phyloP scores from a whole-genome alignment of 2,888 invertebrate species.

The Pharmacophagus antenor region DNA sequence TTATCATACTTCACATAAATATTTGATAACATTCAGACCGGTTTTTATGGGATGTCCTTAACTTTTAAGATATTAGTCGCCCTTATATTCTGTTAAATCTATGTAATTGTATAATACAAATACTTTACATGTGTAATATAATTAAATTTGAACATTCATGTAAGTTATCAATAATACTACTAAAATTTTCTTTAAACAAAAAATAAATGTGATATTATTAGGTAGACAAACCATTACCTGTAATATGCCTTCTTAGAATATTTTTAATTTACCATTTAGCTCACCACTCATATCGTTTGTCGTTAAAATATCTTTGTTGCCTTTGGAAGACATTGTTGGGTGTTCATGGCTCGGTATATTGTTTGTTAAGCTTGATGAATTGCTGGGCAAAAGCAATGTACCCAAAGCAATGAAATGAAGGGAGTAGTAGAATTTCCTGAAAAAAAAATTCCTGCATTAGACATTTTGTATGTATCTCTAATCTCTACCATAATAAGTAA shows the following conservation, averaged over 20 bases:
- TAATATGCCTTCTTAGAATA: slow-evolving; percentile 39
- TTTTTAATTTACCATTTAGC: slow-evolving; percentile 60
- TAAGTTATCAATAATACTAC: background rate
- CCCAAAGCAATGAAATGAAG: slow-evolving; percentile 74
- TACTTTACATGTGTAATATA: no score
- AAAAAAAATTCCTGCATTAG: slow-evolving; percentile 38
- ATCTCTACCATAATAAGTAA: no score
- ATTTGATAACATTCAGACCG: no score
- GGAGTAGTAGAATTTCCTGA: slow-evolving; percentile 80
- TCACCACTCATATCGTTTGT: slow-evolving; percentile 44
- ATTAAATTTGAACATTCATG: no score
- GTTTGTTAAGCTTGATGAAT: slow-evolving; percentile 36
- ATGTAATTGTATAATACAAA: no score
- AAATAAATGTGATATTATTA: background rate
- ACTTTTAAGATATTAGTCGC: no score
- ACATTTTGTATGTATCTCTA: background rate
- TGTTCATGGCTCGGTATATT: slow-evolving; percentile 40
- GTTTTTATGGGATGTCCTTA: no score
- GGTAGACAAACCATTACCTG: background rate
- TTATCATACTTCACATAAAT: no score
- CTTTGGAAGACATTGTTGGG: slow-evolving; percentile 44
- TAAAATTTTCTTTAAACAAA: background rate
- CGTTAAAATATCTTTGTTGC: slow-evolving; percentile 35
- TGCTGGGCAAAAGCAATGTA: slow-evolving; percentile 64
- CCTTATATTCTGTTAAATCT: no score